Evolutionary conservation across 2,797 vertebrate species (phyloP).

Genomic region (Todus mexicanus): DNA sequence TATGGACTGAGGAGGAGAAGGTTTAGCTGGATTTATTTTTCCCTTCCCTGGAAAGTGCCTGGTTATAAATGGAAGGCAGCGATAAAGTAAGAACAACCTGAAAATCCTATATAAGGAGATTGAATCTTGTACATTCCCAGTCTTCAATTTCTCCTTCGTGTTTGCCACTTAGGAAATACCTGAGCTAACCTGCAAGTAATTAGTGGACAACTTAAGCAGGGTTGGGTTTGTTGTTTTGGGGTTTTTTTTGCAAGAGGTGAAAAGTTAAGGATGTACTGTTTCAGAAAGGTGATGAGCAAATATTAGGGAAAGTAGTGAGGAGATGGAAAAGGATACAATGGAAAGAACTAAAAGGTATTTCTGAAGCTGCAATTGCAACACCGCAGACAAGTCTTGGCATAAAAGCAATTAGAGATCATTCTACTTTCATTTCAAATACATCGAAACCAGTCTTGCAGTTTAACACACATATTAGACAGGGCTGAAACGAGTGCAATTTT

Average conservation of each 20-base stretch:
- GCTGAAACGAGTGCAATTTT: not conserved
- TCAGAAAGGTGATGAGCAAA: not conserved
- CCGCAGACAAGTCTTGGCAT: not conserved
- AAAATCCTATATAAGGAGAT: not conserved
- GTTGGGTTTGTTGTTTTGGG: not conserved
- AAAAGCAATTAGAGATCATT: not conserved
- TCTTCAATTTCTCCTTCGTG: not conserved
- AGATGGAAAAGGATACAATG: not conserved
- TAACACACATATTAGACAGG: not conserved
- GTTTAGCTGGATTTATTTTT: not conserved
- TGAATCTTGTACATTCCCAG: not conserved
- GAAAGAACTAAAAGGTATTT: not conserved
- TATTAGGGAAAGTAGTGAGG: not conserved
- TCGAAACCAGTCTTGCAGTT: not conserved
- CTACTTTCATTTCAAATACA: not conserved
- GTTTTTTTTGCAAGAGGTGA: not conserved
- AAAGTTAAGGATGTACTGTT: not conserved
- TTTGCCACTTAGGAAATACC: not conserved
- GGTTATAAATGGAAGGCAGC: constrained; percentile 32
- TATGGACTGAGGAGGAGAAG: not conserved
- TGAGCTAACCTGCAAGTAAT: not conserved
- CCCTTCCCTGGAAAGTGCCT: constrained; percentile 22
- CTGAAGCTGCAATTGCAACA: not conserved
- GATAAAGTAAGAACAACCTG: not conserved
- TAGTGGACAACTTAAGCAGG: not conserved